These are phyloP conservation scores for Anseranas semipalmata DNA, from an alignment of 2,113 vertebrate species.

Conservation along the genomic window DNA sequence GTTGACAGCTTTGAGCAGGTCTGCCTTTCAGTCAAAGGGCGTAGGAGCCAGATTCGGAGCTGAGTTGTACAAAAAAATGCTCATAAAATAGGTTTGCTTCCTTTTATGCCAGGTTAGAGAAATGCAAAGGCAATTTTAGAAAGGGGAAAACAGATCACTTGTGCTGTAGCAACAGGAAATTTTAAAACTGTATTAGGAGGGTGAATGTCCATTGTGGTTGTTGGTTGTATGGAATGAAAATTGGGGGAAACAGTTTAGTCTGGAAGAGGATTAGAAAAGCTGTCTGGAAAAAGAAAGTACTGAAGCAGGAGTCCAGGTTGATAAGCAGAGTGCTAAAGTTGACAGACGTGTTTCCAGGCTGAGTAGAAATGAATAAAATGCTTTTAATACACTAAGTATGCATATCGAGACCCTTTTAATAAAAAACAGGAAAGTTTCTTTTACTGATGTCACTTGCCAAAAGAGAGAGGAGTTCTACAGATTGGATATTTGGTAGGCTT, in stretches of 20 bases:
- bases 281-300: not conserved
- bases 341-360: not conserved
- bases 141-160: fast-evolving
- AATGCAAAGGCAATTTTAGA: not conserved
- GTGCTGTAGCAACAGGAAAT: not conserved
- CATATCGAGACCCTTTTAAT: not conserved
- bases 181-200: not conserved
- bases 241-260: not conserved
- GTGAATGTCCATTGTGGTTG: not conserved
- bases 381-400: not conserved
- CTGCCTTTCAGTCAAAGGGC: not conserved
- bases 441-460: not conserved
- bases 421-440: not conserved
- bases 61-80: not conserved
- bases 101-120: not conserved
- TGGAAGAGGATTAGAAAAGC: not conserved
- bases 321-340: not conserved
- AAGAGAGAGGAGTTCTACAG: not conserved
- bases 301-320: not conserved
- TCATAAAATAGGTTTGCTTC: not conserved
- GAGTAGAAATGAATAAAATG: not conserved
- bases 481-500: fast-evolving
- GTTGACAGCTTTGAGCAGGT: slow-evolving; percentile 48
- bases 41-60: not conserved
- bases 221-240: not conserved